Evolutionary conservation across 2,888 invertebrate species (phyloP).

Genomic region (Pseudococcus jackbeardsleyi): DNA sequence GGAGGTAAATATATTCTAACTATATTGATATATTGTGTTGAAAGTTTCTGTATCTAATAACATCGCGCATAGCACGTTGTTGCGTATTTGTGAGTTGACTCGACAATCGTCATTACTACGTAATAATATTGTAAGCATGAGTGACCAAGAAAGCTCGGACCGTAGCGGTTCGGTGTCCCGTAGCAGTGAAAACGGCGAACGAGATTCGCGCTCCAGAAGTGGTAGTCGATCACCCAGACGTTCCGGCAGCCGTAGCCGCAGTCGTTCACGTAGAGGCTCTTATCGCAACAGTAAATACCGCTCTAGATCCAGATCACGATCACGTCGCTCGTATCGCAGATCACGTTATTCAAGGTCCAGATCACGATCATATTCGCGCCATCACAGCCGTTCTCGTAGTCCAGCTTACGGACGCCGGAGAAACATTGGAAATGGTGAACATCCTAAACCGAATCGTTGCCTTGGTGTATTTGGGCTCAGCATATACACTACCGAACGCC

Average conservation of each 20-base stretch:
- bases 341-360: slow-evolving; percentile 53
- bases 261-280: slow-evolving; percentile 33
- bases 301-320: slow-evolving; percentile 50
- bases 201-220: slow-evolving; percentile 57
- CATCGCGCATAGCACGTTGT: slow-evolving; percentile 45
- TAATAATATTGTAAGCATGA: slow-evolving; percentile 42
- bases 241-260: slow-evolving; percentile 57
- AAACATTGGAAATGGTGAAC: slow-evolving; percentile 72
- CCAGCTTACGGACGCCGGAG: neutral
- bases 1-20: slow-evolving; percentile 62
- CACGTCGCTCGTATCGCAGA: slow-evolving; percentile 47
- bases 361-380: slow-evolving; percentile 48
- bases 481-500: slow-evolving; percentile 91
- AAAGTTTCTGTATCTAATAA: slow-evolving; percentile 29
- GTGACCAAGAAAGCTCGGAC: slow-evolving; percentile 62
- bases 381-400: slow-evolving; percentile 30
- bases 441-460: slow-evolving; percentile 89
- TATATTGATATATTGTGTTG: slow-evolving; percentile 37
- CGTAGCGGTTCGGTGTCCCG: slow-evolving; percentile 54
- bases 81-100: slow-evolving; percentile 5
- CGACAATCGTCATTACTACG: slow-evolving; percentile 9
- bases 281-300: slow-evolving; percentile 56
- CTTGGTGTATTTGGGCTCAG: slow-evolving; percentile 96
- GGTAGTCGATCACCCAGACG: slow-evolving; percentile 53
- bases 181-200: slow-evolving; percentile 55